phyloP scores from a whole-genome alignment of 1,140 invertebrate species.

The Neuroterus valhalla region DNA sequence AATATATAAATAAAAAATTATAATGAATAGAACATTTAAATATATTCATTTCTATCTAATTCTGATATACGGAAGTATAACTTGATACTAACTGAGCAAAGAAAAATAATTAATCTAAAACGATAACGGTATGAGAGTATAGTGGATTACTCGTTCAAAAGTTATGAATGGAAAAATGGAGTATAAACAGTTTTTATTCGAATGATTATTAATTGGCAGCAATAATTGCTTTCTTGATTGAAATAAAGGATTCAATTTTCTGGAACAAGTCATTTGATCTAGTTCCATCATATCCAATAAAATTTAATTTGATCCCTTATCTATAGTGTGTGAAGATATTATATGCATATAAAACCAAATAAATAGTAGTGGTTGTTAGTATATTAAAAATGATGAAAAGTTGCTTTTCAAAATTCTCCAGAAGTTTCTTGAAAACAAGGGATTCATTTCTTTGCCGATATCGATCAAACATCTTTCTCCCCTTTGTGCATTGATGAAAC shows the following conservation, averaged over 20 bases:
- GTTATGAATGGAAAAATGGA: slow-evolving; percentile 12
- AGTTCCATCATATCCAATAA: neutral
- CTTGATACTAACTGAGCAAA: slow-evolving; percentile 5
- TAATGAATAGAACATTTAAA: too few relatives aligned
- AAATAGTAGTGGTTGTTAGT: neutral
- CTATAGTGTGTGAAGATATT: neutral
- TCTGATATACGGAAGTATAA: neutral
- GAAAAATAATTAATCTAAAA: slow-evolving; percentile 1
- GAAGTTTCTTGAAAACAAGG: neutral
- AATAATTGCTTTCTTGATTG: slow-evolving; percentile 15
- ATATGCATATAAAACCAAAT: neutral
- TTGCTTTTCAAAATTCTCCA: neutral
- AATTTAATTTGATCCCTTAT: slow-evolving; percentile 21
- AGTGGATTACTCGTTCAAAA: neutral
- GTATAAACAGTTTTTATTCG: neutral
- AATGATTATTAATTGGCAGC: neutral
- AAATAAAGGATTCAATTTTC: neutral
- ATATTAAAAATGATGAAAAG: slow-evolving; percentile 1
- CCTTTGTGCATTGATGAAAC: too few relatives aligned
- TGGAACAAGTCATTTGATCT: too few relatives aligned
- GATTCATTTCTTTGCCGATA: neutral
- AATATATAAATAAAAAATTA: too few relatives aligned
- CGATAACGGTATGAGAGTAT: slow-evolving; percentile 9
- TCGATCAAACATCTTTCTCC: neutral
- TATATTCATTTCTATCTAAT: too few relatives aligned